Conservation (phyloP, 1,140 invertebrate genomes). For the Trinorchestia longiramus region DNA sequence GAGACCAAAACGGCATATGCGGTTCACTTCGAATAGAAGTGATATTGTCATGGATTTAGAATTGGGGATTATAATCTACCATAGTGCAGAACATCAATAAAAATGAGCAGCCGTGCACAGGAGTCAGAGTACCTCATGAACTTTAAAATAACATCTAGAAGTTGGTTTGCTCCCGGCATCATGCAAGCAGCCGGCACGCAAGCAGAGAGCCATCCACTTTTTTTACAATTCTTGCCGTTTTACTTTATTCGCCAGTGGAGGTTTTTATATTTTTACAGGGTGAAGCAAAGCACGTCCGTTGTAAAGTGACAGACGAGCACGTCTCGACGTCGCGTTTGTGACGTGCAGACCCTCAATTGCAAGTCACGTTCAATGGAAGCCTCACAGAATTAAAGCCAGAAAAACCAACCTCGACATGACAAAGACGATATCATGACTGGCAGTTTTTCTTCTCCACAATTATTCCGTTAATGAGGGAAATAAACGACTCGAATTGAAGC, state of each 20-base stretch:
- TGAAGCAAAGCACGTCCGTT: background rate
- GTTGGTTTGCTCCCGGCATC: background rate
- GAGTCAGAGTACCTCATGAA: background rate
- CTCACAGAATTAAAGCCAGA: background rate
- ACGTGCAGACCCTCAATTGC: background rate
- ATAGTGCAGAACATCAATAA: background rate
- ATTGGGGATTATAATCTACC: background rate
- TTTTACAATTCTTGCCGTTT: background rate
- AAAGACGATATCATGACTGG: background rate
- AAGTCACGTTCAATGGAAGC: background rate
- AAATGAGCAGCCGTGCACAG: background rate
- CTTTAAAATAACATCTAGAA: background rate
- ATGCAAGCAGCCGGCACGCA: background rate
- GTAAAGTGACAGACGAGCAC: conserved; percentile 6
- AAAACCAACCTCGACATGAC: background rate
- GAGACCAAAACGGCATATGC: background rate
- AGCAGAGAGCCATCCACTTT: background rate
- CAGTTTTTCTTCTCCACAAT: background rate
- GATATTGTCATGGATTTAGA: background rate
- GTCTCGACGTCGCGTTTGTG: background rate
- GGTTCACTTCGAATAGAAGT: background rate
- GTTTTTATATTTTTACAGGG: background rate
- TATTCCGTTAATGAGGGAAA: background rate
- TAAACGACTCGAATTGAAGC: background rate
- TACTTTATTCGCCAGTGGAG: background rate